Evolutionary conservation across 2,888 invertebrate species (phyloP).

Genomic region (Drosophila putrida): DNA sequence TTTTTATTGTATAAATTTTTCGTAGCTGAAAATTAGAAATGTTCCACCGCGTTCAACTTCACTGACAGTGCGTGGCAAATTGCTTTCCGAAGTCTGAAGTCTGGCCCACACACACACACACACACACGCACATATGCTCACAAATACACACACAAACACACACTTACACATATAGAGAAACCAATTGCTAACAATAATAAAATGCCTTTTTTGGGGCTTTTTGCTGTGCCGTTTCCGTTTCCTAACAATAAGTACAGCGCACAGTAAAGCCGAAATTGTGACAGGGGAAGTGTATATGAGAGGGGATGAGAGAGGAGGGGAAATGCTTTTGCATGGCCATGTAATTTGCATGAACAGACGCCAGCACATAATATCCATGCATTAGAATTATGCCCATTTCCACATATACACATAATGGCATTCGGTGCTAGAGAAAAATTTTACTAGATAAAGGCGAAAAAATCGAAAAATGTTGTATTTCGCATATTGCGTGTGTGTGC

Average conservation of each 20-base stretch:
- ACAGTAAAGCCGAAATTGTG: slow-evolving; percentile 7
- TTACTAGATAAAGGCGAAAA: slow-evolving; percentile 65
- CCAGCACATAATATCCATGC: slow-evolving; percentile 74
- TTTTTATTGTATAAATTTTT: slow-evolving; percentile 76
- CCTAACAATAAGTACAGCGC: slow-evolving; percentile 56
- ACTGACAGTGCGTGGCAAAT: slow-evolving; percentile 81
- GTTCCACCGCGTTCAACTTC: slow-evolving; percentile 80
- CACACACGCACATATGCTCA: slow-evolving; percentile 15
- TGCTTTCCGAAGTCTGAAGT: slow-evolving; percentile 78
- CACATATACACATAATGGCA: slow-evolving; percentile 60
- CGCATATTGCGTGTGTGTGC: slow-evolving; percentile 50
- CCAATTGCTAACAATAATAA: slow-evolving; percentile 75
- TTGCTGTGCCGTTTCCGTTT: slow-evolving; percentile 66
- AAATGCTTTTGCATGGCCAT: slow-evolving; percentile 6
- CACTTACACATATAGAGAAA: slow-evolving; percentile 40
- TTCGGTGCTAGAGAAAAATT: slow-evolving; percentile 40
- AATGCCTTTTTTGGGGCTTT: slow-evolving; percentile 48
- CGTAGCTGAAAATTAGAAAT: slow-evolving; percentile 81
- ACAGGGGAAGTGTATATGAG: too few relatives aligned
- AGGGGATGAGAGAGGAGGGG: not conserved
- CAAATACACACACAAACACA: slow-evolving; percentile 22
- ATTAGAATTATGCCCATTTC: slow-evolving; percentile 72
- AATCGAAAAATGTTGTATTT: slow-evolving; percentile 47
- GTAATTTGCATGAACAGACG: slow-evolving; percentile 73
- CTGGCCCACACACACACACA: slow-evolving; percentile 47